Evolutionary conservation across 2,113 vertebrate genomes (phyloP).

Genomic region (Garra rufa): DNA sequence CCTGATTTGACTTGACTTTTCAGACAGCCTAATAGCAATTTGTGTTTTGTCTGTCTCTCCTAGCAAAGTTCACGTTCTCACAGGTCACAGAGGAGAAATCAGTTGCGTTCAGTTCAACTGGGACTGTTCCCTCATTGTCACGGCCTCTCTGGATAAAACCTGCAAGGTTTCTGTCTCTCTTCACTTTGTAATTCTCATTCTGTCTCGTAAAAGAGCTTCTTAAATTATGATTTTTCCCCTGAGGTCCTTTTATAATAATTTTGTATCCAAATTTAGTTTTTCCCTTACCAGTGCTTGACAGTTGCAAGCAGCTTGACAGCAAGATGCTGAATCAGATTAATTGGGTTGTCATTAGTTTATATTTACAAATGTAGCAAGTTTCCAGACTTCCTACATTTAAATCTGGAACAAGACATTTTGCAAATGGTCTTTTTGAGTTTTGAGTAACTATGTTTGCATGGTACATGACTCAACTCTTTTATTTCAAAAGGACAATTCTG

Average conservation of each 20-base stretch:
- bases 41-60: constrained; percentile 17
- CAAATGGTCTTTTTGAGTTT: not conserved
- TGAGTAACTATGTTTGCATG: not conserved
- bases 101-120: constrained; percentile 91
- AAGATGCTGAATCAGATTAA: not conserved
- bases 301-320: not conserved
- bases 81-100: constrained; percentile 88
- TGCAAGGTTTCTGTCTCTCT: constrained; percentile 81
- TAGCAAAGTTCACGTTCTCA: constrained; percentile 83
- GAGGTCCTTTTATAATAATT: not conserved
- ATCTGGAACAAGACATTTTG: not conserved
- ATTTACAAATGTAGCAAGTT: not conserved
- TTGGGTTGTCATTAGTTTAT: not conserved
- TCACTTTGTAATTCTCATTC: not conserved
- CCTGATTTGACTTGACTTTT: not conserved
- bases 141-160: constrained; percentile 92
- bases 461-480: not conserved
- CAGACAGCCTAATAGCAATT: not conserved
- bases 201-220: not conserved
- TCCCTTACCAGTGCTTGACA: not conserved
- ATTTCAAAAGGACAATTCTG: not conserved
- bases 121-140: constrained; percentile 88
- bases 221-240: not conserved
- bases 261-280: constrained; percentile 1
- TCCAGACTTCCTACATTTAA: not conserved